A percentile compares a stretch with the other conserved stretches of the same genome.
Conservation (phyloP, 2,113 vertebrate species). For the Sminthopsis crassicaudata region DNA sequence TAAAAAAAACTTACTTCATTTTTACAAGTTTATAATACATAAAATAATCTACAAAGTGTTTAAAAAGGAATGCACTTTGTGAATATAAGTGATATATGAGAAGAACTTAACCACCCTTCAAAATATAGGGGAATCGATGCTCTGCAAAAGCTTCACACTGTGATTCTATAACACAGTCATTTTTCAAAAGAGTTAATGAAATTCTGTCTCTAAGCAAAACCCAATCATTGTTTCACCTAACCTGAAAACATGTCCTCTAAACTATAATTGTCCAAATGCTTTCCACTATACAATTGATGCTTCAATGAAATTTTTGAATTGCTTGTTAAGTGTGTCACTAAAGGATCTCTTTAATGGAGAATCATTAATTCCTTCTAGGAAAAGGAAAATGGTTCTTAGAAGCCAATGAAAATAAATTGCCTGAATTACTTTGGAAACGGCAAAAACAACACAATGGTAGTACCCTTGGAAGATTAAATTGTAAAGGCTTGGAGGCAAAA, state of each 20-base stretch:
- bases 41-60: not conserved
- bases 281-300: not conserved
- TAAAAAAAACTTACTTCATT: not conserved
- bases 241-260: constrained; percentile 1
- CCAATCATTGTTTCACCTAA: not conserved
- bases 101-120: constrained; percentile 1
- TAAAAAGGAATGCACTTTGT: not conserved
- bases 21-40: not conserved
- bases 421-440: constrained; percentile 15
- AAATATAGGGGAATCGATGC: not conserved
- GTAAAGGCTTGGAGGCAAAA: constrained; percentile 34
- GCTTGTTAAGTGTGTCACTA: not conserved
- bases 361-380: constrained; percentile 18
- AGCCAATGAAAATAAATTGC: not conserved
- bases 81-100: not conserved
- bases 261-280: constrained; percentile 11
- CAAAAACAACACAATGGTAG: constrained; percentile 17
- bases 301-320: constrained; percentile 6
- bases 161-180: not conserved
- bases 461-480: constrained; percentile 16
- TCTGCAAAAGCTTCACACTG: not conserved
- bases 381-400: constrained; percentile 16
- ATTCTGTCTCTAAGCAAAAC: not conserved
- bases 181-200: not conserved
- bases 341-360: not conserved